These are phyloP conservation scores for Columba guinea DNA, from an alignment of 2,797 vertebrate species.

Conservation along the genomic window DNA sequence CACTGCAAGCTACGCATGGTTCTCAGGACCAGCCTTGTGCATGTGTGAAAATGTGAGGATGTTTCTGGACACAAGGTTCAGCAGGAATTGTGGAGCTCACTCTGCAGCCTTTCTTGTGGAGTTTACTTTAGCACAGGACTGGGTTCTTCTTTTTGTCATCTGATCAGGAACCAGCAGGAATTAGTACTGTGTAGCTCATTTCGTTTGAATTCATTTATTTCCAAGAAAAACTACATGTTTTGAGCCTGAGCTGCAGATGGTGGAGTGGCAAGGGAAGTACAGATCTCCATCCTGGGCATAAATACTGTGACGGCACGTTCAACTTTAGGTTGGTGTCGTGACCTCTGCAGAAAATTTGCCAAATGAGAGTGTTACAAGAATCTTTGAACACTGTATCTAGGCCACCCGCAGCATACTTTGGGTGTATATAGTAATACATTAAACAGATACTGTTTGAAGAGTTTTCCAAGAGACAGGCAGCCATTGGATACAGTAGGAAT, in stretches of 20 bases:
- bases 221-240: neutral
- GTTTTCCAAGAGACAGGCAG: neutral
- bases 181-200: neutral
- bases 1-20: neutral
- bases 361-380: neutral
- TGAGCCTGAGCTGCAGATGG: neutral
- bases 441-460: neutral
- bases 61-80: neutral
- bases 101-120: neutral
- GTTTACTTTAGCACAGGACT: neutral
- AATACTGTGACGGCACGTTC: neutral
- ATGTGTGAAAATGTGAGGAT: fast-evolving
- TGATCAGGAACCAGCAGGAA: neutral
- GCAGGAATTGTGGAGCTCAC: neutral
- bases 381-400: neutral
- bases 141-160: neutral
- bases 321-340: neutral
- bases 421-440: neutral
- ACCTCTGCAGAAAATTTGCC: neutral
- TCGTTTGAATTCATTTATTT: neutral
- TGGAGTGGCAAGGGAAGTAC: neutral
- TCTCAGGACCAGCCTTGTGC: neutral
- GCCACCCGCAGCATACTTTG: neutral
- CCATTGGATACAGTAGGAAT: neutral
- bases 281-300: neutral